Evolutionary conservation across 2,797 vertebrate species (phyloP).

Genomic region (Rhinoraja longicauda): DNA sequence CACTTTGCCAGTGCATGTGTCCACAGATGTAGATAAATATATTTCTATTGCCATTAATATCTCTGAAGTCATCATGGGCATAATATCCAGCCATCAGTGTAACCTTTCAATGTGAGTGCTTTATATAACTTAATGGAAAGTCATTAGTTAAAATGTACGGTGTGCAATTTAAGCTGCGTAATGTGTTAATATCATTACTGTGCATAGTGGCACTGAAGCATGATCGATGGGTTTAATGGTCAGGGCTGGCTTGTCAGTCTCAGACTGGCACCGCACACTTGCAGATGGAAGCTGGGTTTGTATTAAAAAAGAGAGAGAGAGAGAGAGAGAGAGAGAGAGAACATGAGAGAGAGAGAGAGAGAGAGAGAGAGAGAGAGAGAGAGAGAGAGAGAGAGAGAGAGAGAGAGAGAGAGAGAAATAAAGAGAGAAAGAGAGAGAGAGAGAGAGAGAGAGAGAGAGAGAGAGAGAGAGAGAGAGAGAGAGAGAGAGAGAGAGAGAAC

Average conservation of each 20-base stretch:
- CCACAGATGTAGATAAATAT: neutral
- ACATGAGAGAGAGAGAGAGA: no score
- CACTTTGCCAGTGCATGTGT: neutral
- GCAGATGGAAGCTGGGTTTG: constrained; percentile 18
- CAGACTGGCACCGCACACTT: neutral
- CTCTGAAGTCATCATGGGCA: neutral
- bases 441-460: no score
- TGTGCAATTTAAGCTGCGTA: constrained; percentile 29
- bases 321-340: no score
- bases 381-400: no score
- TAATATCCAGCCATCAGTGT: constrained; percentile 3
- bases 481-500: no score
- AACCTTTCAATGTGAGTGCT: constrained; percentile 30
- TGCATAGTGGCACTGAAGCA: neutral
- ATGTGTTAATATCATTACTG: constrained; percentile 30
- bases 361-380: no score
- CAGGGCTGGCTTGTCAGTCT: neutral
- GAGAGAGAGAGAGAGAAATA: no score
- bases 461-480: no score
- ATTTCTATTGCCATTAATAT: constrained; percentile 6
- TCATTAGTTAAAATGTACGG: constrained; percentile 31
- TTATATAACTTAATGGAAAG: constrained; percentile 32
- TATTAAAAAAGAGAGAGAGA: neutral
- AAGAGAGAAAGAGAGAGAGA: no score
- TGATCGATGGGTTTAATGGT: constrained; percentile 21